Evolutionary conservation across 2,888 invertebrate species (phyloP).

Genomic region (Epirrhoe alternata): DNA sequence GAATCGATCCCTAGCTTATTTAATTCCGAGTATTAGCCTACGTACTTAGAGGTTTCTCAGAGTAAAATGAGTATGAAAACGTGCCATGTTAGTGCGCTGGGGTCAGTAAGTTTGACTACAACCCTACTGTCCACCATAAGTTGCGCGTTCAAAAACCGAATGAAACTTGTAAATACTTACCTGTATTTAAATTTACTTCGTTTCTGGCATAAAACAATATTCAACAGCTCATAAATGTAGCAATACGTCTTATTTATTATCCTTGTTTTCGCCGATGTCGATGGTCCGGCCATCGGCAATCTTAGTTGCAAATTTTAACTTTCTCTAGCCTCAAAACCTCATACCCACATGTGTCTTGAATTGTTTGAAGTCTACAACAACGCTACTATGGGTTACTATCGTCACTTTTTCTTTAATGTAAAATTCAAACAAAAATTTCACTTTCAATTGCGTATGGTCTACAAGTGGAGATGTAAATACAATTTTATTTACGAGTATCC

Average conservation of each 20-base stretch:
- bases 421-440: constrained; percentile 37
- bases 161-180: constrained; percentile 27
- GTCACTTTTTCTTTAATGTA: constrained; percentile 32
- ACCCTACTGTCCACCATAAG: constrained; percentile 21
- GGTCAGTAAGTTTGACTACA: constrained; percentile 14
- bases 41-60: constrained; percentile 54
- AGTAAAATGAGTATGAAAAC: constrained; percentile 15
- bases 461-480: neutral
- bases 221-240: constrained; percentile 38
- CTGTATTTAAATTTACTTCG: constrained; percentile 22
- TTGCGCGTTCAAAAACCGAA: constrained; percentile 26
- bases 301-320: constrained; percentile 76
- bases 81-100: neutral
- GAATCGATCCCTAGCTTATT: constrained; percentile 73
- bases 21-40: constrained; percentile 65
- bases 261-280: constrained; percentile 57
- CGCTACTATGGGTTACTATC: constrained; percentile 34
- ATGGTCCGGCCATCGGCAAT: constrained; percentile 57
- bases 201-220: constrained; percentile 33
- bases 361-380: constrained; percentile 70
- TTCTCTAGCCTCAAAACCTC: constrained; percentile 84
- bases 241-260: constrained; percentile 50
- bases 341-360: constrained; percentile 68
- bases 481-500: neutral
- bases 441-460: constrained; percentile 15